Conservation (phyloP, 2,888 invertebrate genomes). For the Colletes collaris region DNA sequence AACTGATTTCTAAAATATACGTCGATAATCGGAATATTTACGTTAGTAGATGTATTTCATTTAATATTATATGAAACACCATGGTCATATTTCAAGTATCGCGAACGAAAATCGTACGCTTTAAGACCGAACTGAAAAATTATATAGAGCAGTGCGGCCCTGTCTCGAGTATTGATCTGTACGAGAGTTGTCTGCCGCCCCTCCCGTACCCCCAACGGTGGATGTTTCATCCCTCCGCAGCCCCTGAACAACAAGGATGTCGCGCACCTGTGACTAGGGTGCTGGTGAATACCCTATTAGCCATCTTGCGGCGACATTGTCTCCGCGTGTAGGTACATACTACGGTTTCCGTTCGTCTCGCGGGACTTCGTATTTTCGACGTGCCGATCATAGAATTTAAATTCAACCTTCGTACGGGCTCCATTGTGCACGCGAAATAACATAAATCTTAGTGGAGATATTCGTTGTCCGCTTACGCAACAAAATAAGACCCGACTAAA, state of each 20-base stretch:
- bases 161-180: constrained; percentile 74
- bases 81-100: neutral
- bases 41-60: too few species aligned
- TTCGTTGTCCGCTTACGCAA: neutral
- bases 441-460: constrained; percentile 21
- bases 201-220: constrained; percentile 56
- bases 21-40: too few species aligned
- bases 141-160: constrained; percentile 62
- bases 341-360: neutral
- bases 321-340: neutral
- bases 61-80: neutral
- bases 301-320: constrained; percentile 24
- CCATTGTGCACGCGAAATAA: neutral
- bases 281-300: constrained; percentile 50
- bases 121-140: constrained; percentile 33
- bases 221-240: constrained; percentile 62
- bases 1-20: too few species aligned
- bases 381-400: neutral
- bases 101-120: neutral
- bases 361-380: neutral
- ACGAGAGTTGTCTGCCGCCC: constrained; percentile 70
- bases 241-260: constrained; percentile 58
- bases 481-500: constrained; percentile 16
- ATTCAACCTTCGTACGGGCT: constrained; percentile 8
- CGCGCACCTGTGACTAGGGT: constrained; percentile 61